These are phyloP conservation scores for Anguilla obscura DNA, from an alignment of 2,797 vertebrate genomes.

Conservation along the genomic window DNA sequence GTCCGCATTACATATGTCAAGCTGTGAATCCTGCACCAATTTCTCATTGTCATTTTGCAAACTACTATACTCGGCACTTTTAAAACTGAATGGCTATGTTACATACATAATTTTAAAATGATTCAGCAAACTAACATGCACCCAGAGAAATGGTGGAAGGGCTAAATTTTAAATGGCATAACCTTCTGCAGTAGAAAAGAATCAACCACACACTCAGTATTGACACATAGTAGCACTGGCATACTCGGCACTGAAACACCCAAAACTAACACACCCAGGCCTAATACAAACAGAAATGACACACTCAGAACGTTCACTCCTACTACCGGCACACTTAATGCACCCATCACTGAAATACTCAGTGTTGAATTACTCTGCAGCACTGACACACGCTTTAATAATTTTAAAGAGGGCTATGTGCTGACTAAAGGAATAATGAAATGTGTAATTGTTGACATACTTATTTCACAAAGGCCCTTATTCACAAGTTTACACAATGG, in stretches of 20 bases:
- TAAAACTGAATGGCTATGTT: not conserved
- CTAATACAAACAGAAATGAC: not conserved
- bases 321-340: not conserved
- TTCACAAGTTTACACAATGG: not conserved
- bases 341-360: not conserved
- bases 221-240: not conserved
- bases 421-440: not conserved
- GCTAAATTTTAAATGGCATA: not conserved
- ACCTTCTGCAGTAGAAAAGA: too few relatives aligned
- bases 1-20: not conserved
- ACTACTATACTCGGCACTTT: not conserved
- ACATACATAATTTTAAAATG: not conserved
- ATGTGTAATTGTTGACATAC: not conserved
- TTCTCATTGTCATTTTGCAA: not conserved
- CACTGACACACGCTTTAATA: too few relatives aligned
- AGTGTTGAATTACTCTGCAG: not conserved
- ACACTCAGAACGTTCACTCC: not conserved
- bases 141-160: not conserved
- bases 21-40: not conserved
- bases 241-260: not conserved
- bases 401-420: not conserved
- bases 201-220: not conserved
- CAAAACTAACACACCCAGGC: not conserved
- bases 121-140: not conserved
- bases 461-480: too few relatives aligned